phyloP scores from a whole-genome alignment of 2,113 vertebrate species.

The Trachemys scripta region DNA sequence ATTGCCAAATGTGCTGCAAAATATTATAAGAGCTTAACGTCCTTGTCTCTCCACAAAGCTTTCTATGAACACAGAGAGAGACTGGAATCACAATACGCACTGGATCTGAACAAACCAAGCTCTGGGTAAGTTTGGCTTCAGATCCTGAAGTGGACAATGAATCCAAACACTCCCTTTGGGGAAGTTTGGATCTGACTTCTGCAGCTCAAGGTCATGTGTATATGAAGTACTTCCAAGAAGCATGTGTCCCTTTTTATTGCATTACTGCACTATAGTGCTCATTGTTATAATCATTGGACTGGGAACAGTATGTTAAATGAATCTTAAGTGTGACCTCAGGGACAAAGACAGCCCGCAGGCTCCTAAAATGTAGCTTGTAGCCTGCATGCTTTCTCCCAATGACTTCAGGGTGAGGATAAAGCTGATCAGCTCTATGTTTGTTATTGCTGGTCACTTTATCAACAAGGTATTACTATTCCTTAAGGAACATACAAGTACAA shows the following conservation, averaged over 20 bases:
- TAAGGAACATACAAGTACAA: neutral
- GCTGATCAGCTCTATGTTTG: neutral
- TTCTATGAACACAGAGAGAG: constrained; percentile 38
- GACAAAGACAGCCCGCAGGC: neutral
- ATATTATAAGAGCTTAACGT: constrained; percentile 2
- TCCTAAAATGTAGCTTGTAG: neutral
- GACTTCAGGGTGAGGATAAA: neutral
- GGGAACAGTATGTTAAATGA: neutral
- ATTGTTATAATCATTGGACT: neutral
- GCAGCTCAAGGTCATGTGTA: neutral
- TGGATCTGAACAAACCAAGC: neutral
- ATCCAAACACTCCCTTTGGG: neutral
- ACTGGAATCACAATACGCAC: neutral
- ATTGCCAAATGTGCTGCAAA: constrained; percentile 1
- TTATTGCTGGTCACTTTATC: neutral
- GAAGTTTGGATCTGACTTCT: neutral
- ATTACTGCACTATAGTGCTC: neutral
- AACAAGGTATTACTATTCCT: neutral
- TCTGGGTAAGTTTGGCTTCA: neutral
- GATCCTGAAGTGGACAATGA: neutral
- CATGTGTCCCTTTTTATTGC: neutral
- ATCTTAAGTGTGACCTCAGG: neutral
- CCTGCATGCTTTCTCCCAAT: neutral
- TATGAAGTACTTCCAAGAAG: neutral
- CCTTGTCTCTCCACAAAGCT: neutral